phyloP scores from a whole-genome alignment of 1,140 invertebrate species.

The Prorops nasuta region DNA sequence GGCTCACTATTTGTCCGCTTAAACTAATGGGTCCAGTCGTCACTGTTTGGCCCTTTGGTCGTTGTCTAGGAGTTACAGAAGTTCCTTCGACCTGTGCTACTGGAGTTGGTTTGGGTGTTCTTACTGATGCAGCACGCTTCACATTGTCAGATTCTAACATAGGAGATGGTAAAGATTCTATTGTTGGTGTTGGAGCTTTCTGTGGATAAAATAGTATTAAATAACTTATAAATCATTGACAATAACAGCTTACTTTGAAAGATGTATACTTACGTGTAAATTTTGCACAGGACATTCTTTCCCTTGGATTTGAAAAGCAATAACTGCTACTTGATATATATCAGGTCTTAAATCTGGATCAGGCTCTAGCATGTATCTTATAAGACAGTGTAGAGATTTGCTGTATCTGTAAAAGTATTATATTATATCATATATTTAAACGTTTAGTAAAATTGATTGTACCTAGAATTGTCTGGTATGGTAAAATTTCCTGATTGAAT shows the following conservation, averaged over 20 bases:
- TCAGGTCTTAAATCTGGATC: slow-evolving; percentile 82
- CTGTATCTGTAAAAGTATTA: slow-evolving; percentile 39
- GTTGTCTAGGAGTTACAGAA: slow-evolving; percentile 80
- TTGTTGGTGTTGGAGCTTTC: slow-evolving; percentile 65
- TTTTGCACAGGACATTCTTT: slow-evolving; percentile 81
- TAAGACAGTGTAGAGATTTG: slow-evolving; percentile 52
- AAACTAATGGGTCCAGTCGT: slow-evolving; percentile 50
- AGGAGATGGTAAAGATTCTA: slow-evolving; percentile 67
- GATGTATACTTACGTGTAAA: slow-evolving; percentile 67
- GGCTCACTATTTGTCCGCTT: slow-evolving; percentile 49
- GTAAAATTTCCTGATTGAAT: slow-evolving; percentile 89
- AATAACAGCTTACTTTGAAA: background rate
- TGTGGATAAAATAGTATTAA: slow-evolving; percentile 32
- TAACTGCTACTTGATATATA: slow-evolving; percentile 83
- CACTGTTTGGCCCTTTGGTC: slow-evolving; percentile 70
- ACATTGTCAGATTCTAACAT: slow-evolving; percentile 64
- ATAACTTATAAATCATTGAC: background rate
- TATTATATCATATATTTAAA: background rate
- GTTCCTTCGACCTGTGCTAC: slow-evolving; percentile 67
- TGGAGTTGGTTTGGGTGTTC: slow-evolving; percentile 55
- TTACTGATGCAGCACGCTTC: slow-evolving; percentile 61
- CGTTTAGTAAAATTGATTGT: slow-evolving; percentile 24
- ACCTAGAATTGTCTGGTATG: slow-evolving; percentile 82
- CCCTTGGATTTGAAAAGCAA: slow-evolving; percentile 73
- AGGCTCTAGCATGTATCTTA: slow-evolving; percentile 82